Conservation (phyloP, 2,113 vertebrate genomes). For the Actenoides lindsayi region DNA sequence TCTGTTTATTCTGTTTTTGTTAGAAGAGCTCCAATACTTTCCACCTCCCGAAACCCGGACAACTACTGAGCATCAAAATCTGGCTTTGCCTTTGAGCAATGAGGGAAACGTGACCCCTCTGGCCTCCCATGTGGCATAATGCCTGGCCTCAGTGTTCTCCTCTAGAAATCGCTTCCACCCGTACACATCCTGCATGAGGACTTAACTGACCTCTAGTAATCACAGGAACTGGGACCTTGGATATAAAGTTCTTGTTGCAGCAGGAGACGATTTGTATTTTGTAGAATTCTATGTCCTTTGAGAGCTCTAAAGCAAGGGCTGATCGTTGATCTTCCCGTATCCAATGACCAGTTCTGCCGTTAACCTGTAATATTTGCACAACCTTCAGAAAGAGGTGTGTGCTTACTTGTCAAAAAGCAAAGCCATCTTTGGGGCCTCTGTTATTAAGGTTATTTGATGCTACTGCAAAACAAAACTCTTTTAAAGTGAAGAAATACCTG, state of each 20-base stretch:
- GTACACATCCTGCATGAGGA: not conserved
- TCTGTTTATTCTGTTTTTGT: not conserved
- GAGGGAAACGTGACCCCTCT: not conserved
- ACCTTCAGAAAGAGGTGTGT: not conserved
- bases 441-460: not conserved
- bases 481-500: not conserved
- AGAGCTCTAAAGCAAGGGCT: not conserved
- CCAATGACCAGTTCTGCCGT: not conserved
- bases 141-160: not conserved
- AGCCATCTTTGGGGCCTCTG: not conserved
- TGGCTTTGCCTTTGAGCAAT: not conserved
- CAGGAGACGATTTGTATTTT: not conserved
- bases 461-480: not conserved
- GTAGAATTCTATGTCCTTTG: not conserved
- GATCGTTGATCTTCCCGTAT: not conserved
- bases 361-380: not conserved
- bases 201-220: not conserved
- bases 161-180: not conserved
- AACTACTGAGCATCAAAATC: not conserved
- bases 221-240: not conserved
- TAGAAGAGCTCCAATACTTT: not conserved
- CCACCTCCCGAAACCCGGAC: not conserved
- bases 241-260: not conserved
- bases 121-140: rapidly evolving
- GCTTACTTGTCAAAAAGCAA: not conserved